phyloP scores from a whole-genome alignment of 2,888 invertebrate genomes.

The Dryobotodes eremita region DNA sequence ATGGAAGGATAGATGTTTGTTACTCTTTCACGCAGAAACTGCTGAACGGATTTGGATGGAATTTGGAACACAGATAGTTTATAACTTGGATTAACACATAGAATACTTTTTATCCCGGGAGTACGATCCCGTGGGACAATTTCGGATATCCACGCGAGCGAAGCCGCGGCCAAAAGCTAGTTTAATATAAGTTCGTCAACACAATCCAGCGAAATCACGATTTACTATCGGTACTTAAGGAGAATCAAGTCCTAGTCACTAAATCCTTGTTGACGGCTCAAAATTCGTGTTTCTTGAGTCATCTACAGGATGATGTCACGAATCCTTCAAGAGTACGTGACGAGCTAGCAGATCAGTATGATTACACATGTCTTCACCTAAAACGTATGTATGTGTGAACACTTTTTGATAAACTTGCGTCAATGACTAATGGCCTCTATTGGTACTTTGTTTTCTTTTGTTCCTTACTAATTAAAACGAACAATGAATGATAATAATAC shows the following conservation, averaged over 20 bases:
- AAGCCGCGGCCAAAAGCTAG: too few relatives aligned
- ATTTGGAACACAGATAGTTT: too few relatives aligned
- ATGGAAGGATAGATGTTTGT: too few relatives aligned
- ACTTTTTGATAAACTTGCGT: conserved; percentile 46
- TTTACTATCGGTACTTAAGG: background rate
- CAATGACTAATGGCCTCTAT: conserved; percentile 43
- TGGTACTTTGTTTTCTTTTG: conserved; percentile 18
- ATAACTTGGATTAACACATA: too few relatives aligned
- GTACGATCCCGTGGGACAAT: too few relatives aligned
- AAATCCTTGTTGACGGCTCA: conserved; percentile 54
- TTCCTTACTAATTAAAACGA: background rate
- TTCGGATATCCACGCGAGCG: too few relatives aligned
- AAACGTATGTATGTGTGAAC: conserved; percentile 36
- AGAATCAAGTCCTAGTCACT: conserved; percentile 46
- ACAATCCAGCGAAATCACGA: background rate
- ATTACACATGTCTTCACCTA: conserved; percentile 47
- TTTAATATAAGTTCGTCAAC: background rate
- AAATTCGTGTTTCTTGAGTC: conserved; percentile 55
- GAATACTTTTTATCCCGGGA: too few relatives aligned
- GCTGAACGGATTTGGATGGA: too few relatives aligned
- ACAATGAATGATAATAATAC: background rate
- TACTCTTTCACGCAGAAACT: too few relatives aligned
- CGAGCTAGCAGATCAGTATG: conserved; percentile 48
- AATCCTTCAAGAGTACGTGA: conserved; percentile 66
- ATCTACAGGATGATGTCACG: conserved; percentile 58